Percentiles rank a stretch among this genome's conserved stretches.
Conservation (phyloP, 2,113 vertebrate genomes). For the Morone saxatilis region DNA sequence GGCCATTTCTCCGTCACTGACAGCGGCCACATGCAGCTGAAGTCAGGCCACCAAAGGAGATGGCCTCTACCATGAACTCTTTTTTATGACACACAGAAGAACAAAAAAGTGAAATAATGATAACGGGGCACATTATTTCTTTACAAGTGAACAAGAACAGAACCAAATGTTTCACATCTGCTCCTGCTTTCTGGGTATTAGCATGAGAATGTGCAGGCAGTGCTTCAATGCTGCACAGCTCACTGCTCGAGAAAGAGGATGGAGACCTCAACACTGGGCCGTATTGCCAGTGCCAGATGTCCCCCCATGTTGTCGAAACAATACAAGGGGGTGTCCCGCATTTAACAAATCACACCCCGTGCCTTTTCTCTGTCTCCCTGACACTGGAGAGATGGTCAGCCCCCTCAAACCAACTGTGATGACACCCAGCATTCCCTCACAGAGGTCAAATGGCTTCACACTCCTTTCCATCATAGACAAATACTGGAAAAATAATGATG, state of each 20-base stretch:
- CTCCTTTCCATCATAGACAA: not conserved
- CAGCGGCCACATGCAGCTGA: slow-evolving; percentile 22
- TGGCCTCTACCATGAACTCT: slow-evolving; percentile 77
- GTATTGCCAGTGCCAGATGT: slow-evolving; percentile 89
- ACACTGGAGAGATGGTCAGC: slow-evolving; percentile 52
- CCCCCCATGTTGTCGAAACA: slow-evolving; percentile 83
- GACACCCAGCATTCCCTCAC: slow-evolving; percentile 63
- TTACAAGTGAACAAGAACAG: slow-evolving; percentile 94
- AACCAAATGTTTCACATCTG: slow-evolving; percentile 98
- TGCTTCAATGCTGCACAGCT: slow-evolving; percentile 86
- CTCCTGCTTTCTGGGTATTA: slow-evolving; percentile 87
- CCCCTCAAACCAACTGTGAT: slow-evolving; percentile 50
- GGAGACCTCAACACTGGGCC: slow-evolving; percentile 78
- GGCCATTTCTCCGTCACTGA: slow-evolving; percentile 3
- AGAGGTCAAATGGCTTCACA: slow-evolving; percentile 76
- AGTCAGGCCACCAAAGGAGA: slow-evolving; percentile 88
- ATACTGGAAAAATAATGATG: slow-evolving; percentile 6
- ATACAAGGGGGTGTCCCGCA: slow-evolving; percentile 68
- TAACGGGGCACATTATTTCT: slow-evolving; percentile 89
- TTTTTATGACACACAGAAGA: slow-evolving; percentile 73
- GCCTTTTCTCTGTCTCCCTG: slow-evolving; percentile 59
- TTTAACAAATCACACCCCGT: slow-evolving; percentile 86
- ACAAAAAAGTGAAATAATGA: slow-evolving; percentile 78
- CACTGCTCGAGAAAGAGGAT: slow-evolving; percentile 83
- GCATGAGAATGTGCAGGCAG: slow-evolving; percentile 91